Conservation (phyloP, 2,797 vertebrate species). For the Tarsius wallacei region DNA sequence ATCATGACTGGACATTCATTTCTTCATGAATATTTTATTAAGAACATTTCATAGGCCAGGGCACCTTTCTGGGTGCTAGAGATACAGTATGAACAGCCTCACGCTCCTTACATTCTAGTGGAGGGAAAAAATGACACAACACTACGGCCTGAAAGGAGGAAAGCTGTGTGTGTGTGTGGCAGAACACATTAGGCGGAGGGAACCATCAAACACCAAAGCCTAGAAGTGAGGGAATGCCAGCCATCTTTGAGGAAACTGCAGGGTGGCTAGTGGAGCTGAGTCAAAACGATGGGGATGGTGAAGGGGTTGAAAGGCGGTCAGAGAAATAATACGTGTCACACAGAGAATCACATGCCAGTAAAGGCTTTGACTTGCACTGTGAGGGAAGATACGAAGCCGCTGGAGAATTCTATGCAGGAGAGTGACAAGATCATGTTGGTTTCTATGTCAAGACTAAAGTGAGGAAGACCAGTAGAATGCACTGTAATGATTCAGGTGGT, state of each 20-base stretch:
- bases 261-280: background rate
- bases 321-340: background rate
- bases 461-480: background rate
- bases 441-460: background rate
- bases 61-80: background rate
- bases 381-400: background rate
- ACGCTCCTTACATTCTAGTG: background rate
- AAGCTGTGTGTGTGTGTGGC: background rate
- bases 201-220: background rate
- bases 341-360: background rate
- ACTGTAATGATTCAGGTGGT: background rate
- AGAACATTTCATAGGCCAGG: background rate
- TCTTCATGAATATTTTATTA: slow-evolving; percentile 45
- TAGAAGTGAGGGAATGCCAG: background rate
- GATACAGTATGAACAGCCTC: background rate
- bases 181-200: background rate
- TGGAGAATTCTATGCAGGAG: slow-evolving; percentile 1
- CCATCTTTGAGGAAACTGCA: background rate
- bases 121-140: background rate
- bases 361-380: background rate
- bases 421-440: background rate
- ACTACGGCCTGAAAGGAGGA: background rate
- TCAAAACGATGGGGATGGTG: slow-evolving; percentile 8
- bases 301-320: background rate
- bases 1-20: background rate